Evolutionary conservation across 2,888 invertebrate species (phyloP), one percentile per base, ranked within the genome.

Genomic region (Ctena decussata): DNA sequence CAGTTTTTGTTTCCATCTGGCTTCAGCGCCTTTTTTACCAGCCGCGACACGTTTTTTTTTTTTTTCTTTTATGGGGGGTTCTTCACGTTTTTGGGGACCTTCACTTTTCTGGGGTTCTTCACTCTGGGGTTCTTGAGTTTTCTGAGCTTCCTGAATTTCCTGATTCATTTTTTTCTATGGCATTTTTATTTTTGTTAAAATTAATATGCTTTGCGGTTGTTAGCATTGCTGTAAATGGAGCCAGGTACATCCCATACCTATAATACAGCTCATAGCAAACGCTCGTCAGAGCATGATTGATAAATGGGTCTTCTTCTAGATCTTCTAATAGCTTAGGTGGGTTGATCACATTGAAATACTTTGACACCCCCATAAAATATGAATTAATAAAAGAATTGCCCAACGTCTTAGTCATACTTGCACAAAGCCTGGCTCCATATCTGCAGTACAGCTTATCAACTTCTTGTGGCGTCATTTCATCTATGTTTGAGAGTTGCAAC

Each of bases 251-350:
- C 27, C 77, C 77, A 77, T 57, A 57, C 27, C n/a, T 57, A 57
- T 57, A 57, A 57, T 24, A 57, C 24, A 57, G 12, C 27, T 57
- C 57, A 57, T 27, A 57, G 12, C 57, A 57, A 24, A 27, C 24
- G 12, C 57, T 57, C 27, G 57, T 57, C 57, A 24, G n/a, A n/a
- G 57, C 57, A 27, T 57, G 57, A 57, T 57, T 57, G n/a, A 18
- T 24, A 57, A 84, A 80, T 37, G 76, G 84, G 49, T 84, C 80
- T 80, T 84, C 84, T 57, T 80, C 77, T 60, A 85, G 78, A 46
- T 85, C 80, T 78, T 78, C 44, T 70, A 85, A 78, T 69, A 85
- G 65, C 39, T 78, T 82, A 71, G 78, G 81, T 75, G 85, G 85
- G 39, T 85, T 37, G 27, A 24, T 15, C 24, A 57, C 57, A 85